These are phyloP conservation scores for Paradoxurus hermaphroditus DNA, from an alignment of 2,113 vertebrate species.

Conservation along the genomic window DNA sequence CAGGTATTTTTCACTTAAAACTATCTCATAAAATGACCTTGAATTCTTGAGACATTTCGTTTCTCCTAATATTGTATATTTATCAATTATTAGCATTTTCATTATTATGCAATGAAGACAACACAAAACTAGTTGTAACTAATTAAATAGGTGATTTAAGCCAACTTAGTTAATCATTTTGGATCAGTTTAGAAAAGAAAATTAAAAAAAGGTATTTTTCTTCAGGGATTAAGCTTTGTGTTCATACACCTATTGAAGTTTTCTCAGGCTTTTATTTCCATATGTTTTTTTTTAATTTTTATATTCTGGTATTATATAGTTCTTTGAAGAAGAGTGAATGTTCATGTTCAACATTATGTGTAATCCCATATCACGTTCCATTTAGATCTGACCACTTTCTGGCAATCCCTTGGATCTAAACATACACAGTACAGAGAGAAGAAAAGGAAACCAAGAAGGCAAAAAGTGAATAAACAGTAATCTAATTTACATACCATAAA, in stretches of 20 bases:
- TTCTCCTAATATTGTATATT: neutral
- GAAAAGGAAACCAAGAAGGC: neutral
- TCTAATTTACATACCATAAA: neutral
- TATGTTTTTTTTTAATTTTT: neutral
- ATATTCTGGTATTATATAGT: neutral
- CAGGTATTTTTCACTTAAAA: neutral
- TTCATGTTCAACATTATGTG: neutral
- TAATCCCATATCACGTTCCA: neutral
- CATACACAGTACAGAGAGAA: neutral
- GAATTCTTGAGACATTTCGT: neutral
- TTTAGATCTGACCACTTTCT: neutral
- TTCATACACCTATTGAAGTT: neutral
- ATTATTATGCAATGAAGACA: neutral
- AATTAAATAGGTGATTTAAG: neutral
- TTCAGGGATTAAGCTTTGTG: neutral
- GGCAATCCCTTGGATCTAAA: neutral
- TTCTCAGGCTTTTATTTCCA: neutral
- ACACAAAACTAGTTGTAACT: neutral
- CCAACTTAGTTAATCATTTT: neutral
- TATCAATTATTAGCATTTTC: neutral
- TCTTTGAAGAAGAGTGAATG: neutral
- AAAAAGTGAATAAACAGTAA: neutral
- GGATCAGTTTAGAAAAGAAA: neutral
- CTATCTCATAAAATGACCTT: neutral
- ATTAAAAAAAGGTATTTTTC: neutral